Evolutionary conservation across 2,888 invertebrate species (phyloP), one percentile per base, ranked within the genome.

Genomic region (Scaptomyza parva): DNA sequence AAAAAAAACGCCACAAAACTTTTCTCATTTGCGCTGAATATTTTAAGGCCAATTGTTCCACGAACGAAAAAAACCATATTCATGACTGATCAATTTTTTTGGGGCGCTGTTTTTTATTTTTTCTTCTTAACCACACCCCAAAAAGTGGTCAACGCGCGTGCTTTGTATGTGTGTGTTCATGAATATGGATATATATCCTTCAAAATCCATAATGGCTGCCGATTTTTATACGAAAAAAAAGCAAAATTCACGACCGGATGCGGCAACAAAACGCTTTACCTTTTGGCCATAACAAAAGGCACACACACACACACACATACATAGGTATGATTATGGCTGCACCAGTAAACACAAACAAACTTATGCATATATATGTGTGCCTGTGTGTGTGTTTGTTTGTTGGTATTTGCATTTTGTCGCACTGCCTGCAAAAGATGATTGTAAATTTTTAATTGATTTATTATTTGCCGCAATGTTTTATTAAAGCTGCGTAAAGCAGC

Each of bases 401-500:
- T 35, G 14, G 37, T 62, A 35, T 58, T 47, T 59, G 50, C 44
- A 50, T 53, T 52, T 53, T 52, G 63, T 41, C 18, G 22, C 22
- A 41, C 18, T 30, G 48, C 45, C 45, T 28, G 17, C 43, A 33
- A 54, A 45, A 50, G 52, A 44, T 44, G 52, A 57, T 58, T 69
- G 55, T 78, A 75, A 64, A 81, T 84, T 67, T 85, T 81, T 77
- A 81, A 81, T 84, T 78, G 64, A 73, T 84, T 73, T 75, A 70
- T 78, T 84, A 72, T 74, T 76, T 68, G 75, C 65, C 61, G 39
- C 59, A 70, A 84, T 76, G 58, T 78, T 79, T 78, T 76, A 71
- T 86, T 85, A 74, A 85, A 84, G 70, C 51, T 53, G 57, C 55
- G 62, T 69, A 78, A 80, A 66, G 24, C 65, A 70, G 54, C 47